A percentile compares a stretch with the other conserved stretches of the same genome.
phyloP scores from a whole-genome alignment of 2,113 vertebrate genomes.

The Camarhynchus parvulus region DNA sequence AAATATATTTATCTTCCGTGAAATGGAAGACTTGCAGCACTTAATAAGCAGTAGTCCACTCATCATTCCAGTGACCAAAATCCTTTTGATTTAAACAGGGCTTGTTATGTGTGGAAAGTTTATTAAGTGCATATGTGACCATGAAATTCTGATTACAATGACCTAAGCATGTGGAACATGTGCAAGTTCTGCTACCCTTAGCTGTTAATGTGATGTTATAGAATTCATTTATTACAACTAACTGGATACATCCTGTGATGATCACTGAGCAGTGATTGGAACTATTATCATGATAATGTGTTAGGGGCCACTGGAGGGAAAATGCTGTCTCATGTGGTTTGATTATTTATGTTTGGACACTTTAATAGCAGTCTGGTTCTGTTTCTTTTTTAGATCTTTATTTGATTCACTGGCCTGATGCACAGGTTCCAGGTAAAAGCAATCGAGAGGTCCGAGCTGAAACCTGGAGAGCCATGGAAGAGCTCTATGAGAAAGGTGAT shows the following conservation, averaged over 20 bases:
- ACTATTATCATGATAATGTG: neutral
- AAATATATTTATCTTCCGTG: neutral
- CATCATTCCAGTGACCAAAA: neutral
- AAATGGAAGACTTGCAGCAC: neutral
- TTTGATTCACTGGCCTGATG: slow-evolving; percentile 81
- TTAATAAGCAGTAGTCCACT: neutral
- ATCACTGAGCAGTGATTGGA: neutral
- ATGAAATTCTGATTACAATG: neutral
- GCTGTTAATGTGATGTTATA: neutral
- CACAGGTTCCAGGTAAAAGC: slow-evolving; percentile 52
- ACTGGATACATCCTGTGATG: neutral
- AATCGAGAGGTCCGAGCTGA: slow-evolving; percentile 77
- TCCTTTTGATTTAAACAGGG: neutral
- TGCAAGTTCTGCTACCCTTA: neutral
- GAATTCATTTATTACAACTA: neutral
- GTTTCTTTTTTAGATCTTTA: slow-evolving; percentile 78
- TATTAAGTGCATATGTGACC: neutral
- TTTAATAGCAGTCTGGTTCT: neutral
- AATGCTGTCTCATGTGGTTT: neutral
- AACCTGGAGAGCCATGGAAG: slow-evolving; percentile 78
- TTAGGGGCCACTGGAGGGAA: neutral
- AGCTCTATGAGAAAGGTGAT: slow-evolving; percentile 76
- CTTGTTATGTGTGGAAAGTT: neutral
- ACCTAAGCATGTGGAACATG: neutral
- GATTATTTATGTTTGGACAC: neutral